A percentile compares a stretch with the other conserved stretches of the same genome.
phyloP scores from a whole-genome alignment of 2,888 invertebrate species.

The Byasa hedistus region DNA sequence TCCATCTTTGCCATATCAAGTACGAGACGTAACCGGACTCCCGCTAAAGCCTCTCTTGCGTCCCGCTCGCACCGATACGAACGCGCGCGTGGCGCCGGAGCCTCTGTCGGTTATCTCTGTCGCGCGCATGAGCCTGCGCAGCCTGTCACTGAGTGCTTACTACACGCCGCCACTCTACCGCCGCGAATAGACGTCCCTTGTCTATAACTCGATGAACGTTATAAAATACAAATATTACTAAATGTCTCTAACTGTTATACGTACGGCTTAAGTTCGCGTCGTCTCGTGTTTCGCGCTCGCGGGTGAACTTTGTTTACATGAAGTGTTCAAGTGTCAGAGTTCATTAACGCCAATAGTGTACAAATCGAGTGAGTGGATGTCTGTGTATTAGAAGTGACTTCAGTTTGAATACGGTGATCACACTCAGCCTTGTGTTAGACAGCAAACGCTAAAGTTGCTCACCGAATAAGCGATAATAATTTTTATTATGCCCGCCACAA shows the following conservation, averaged over 20 bases:
- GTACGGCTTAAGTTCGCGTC: conserved; percentile 30
- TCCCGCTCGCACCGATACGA: conserved; percentile 55
- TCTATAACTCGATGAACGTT: conserved; percentile 43
- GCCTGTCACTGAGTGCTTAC: conserved; percentile 62
- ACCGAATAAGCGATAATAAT: conserved; percentile 59
- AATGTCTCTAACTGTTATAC: conserved; percentile 29
- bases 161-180: conserved; percentile 63
- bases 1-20: conserved; percentile 61
- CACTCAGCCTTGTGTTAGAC: conserved; percentile 65
- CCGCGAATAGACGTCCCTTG: conserved; percentile 56
- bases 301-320: conserved; percentile 27
- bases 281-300: conserved; percentile 33
- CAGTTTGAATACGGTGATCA: conserved; percentile 49
- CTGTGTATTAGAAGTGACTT: conserved; percentile 57
- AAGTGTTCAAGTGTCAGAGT: conserved; percentile 57
- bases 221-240: conserved; percentile 21
- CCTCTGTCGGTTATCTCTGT: conserved; percentile 64
- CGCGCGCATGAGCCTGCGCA: conserved; percentile 56
- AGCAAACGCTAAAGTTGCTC: conserved; percentile 46
- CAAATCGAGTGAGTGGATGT: conserved; percentile 57
- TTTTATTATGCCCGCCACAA: conserved; percentile 61
- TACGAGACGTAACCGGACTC: conserved; percentile 71
- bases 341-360: conserved; percentile 57
- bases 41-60: conserved; percentile 61
- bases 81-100: conserved; percentile 56